Base-by-base conservation (phyloP, 1,140 invertebrate species). In the Nixonia krombeini region DNA sequence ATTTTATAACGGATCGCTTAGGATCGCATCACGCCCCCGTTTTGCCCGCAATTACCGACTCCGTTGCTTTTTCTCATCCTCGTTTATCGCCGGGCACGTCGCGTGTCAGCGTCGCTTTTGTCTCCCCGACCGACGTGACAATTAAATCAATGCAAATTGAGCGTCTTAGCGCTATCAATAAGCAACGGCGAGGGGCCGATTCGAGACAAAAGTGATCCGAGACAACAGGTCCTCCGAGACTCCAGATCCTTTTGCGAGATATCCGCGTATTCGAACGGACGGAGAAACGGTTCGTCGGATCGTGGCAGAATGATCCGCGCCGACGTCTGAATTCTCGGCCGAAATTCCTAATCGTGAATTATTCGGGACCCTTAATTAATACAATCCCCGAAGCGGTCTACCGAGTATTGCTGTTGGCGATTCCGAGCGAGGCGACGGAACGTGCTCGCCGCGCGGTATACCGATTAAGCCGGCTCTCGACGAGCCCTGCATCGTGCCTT, bases 1-100 rank as follows among this genome's bases (percentile, higher is more conserved):
- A 79, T 71, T 74, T 76, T 73, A 77, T 71, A 75, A 70, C 70
- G 41, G 58, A 58, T 73, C 61, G 45, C 55, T 70, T 59, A 68
- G 53, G 52, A 53, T 64, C 61, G 52, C 63, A 72, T 70, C 71
- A 73, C 75, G 76, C 74, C 70, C 73, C 69, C 72, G 65, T 78
- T 74, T 74, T 70, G 52, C 61, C 25, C 58, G 58, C 75, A 71
- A 71, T 70, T 68, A 62, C 59, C 21, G 53, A 31, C 13, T 10
- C 9, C n/a, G 16, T 8, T 18, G 38, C 62, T 64, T 64, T 58
- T 47, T 47, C 51, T 31, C 21, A 18, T 13, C 23, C 16, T 49
- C 51, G 38, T 44, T 33, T 63, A 44, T 52, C 42, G 35, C 50
- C 23, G 7, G 18, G 2, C 2, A 8, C 37, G 38, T 63, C 53